These are phyloP conservation scores for Xyrauchen texanus DNA, from an alignment of 2,113 vertebrate species.

Conservation along the genomic window DNA sequence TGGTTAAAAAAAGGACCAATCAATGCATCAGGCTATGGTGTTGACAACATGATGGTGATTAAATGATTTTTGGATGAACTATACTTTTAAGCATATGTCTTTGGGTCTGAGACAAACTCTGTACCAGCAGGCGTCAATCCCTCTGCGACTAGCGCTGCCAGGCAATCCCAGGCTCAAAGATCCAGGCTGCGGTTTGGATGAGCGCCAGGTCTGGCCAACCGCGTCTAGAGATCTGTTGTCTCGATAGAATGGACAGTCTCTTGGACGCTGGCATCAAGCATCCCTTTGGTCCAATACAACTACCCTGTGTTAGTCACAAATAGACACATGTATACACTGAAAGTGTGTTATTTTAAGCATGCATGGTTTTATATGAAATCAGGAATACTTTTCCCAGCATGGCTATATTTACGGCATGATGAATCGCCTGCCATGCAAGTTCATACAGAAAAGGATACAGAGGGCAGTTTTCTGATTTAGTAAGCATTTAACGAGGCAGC, in stretches of 20 bases:
- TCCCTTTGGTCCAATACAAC: neutral
- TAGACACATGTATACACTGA: neutral
- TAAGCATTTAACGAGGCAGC: neutral
- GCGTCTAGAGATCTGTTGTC: slow-evolving; percentile 16
- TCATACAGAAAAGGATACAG: no score
- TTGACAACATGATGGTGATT: no score
- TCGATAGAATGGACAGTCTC: neutral
- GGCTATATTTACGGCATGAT: slow-evolving; percentile 18
- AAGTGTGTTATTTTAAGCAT: neutral
- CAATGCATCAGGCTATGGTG: no score
- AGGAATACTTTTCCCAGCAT: slow-evolving; percentile 13
- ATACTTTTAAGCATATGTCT: neutral
- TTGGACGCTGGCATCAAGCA: neutral
- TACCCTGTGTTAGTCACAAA: neutral
- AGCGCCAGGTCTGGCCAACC: slow-evolving; percentile 1
- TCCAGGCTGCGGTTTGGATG: slow-evolving; percentile 6
- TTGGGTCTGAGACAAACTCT: neutral
- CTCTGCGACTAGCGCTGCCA: slow-evolving; percentile 6
- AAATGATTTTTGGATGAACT: no score
- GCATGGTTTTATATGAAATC: slow-evolving; percentile 27
- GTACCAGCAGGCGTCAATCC: neutral
- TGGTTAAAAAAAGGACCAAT: no score
- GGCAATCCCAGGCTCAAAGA: slow-evolving; percentile 1
- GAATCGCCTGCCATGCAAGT: neutral
- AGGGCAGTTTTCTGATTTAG: slow-evolving; percentile 8